Percentiles rank a stretch among this genome's conserved stretches.
These are phyloP conservation scores for Tyrannus savana DNA, from an alignment of 2,113 vertebrate species.

Conservation along the genomic window DNA sequence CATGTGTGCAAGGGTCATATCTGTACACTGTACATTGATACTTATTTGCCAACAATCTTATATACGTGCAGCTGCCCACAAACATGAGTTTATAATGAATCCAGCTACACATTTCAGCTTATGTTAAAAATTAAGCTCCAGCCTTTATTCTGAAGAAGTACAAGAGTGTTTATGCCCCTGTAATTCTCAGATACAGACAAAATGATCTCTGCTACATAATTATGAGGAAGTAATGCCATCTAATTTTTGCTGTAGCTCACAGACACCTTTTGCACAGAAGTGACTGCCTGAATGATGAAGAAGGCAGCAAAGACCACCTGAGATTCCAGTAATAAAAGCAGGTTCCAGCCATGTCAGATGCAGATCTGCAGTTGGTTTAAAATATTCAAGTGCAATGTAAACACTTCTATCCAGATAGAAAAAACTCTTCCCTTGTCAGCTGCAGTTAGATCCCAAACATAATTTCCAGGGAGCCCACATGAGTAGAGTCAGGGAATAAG, in stretches of 20 bases:
- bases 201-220: neutral
- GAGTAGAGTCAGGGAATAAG: neutral
- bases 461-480: neutral
- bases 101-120: neutral
- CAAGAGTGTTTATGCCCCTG: neutral
- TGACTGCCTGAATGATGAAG: neutral
- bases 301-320: neutral
- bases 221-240: neutral
- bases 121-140: neutral
- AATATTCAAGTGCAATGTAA: neutral
- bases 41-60: neutral
- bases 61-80: neutral
- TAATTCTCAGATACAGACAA: neutral
- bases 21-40: neutral
- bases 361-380: neutral
- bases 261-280: neutral
- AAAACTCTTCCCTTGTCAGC: neutral
- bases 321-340: neutral
- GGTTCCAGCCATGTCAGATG: neutral
- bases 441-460: neutral
- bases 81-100: neutral
- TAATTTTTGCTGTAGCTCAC: neutral
- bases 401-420: neutral
- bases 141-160: neutral
- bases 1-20: neutral